A percentile compares a stretch with the other conserved stretches of the same genome.
These are phyloP conservation scores for Ceyx margarethae DNA, from an alignment of 2,113 vertebrate species.

Conservation along the genomic window DNA sequence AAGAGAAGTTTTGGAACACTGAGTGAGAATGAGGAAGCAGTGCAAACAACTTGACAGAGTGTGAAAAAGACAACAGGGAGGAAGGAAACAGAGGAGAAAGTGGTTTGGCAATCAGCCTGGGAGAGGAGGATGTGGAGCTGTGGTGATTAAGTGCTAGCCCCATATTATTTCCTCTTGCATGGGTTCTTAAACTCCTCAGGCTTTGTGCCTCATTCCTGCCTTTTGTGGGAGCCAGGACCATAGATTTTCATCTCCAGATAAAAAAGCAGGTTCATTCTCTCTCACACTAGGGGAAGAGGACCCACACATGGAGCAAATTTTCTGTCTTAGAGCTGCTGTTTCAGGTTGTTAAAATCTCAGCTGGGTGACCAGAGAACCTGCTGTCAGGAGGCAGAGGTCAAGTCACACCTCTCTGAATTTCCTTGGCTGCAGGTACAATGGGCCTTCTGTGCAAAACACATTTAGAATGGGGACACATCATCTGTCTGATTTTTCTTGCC, in stretches of 20 bases:
- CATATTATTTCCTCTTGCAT: not conserved
- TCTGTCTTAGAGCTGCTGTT: not conserved
- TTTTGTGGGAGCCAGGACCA: not conserved
- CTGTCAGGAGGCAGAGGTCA: not conserved
- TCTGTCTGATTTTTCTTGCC: not conserved
- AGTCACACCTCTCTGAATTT: not conserved
- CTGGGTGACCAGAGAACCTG: not conserved
- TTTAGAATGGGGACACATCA: not conserved
- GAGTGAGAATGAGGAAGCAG: not conserved
- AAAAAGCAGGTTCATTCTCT: not conserved
- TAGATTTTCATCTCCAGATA: not conserved
- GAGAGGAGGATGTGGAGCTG: not conserved
- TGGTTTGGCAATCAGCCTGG: not conserved
- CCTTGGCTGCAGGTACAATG: not conserved
- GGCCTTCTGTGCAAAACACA: not conserved
- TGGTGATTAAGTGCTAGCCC: not conserved
- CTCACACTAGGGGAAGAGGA: not conserved
- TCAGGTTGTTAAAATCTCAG: not conserved
- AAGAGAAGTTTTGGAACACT: not conserved
- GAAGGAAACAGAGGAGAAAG: conserved; percentile 30
- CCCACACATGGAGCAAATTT: not conserved
- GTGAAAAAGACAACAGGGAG: not conserved
- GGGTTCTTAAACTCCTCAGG: not conserved
- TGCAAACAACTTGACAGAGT: not conserved
- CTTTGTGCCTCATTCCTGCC: not conserved